Base-by-base conservation (phyloP, 2,797 vertebrate species). In the Aplochiton taeniatus region DNA sequence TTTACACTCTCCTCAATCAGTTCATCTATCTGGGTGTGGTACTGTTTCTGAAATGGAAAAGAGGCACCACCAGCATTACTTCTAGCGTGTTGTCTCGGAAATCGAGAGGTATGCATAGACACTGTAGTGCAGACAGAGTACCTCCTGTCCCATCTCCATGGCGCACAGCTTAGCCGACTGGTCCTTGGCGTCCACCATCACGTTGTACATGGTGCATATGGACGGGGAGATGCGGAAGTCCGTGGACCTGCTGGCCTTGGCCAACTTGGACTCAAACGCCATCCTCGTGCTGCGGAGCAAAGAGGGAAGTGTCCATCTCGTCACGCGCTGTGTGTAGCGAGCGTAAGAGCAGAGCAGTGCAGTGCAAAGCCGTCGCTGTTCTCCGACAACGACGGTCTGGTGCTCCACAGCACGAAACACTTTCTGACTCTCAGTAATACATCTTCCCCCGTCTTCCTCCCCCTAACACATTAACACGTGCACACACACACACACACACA, bases 141-240 rank as follows among this genome's bases (percentile, higher is more conserved):
- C 97, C 95, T 99, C 98, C 91, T 98, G 95, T 88, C 97, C 97
- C 94, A 98, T 93, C 91, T 98, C 98, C 97, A 99, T 98, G 71
- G 95, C 98, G 80, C 98, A 99, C 80, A 99, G 91, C 93, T 99
- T 99, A 87, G 96, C 96, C 78, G 97, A 99, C 76, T 99, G 98
- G 90, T 98, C 95, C 95, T 99, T 99, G 91, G 98, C 98, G 78
- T 99, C 98, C 85, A 99, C 98, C 98, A 99, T 98, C 91, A 99
- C 96, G 74, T 99, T 99, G 91, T 98, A 98, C 98, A 99, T 99
- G 89, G 98, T 99, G 95, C 98, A 99, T 94, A 99, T 94, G 89
- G 96, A 95, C 76, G 98, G 96, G 84, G 97, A 96, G 85, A 99
- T 95, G 90, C 98, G 95, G 90, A 99, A 99, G 93, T 99, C 98